phyloP scores from a whole-genome alignment of 2,888 invertebrate species.

The Lepidochitona cinerea region DNA sequence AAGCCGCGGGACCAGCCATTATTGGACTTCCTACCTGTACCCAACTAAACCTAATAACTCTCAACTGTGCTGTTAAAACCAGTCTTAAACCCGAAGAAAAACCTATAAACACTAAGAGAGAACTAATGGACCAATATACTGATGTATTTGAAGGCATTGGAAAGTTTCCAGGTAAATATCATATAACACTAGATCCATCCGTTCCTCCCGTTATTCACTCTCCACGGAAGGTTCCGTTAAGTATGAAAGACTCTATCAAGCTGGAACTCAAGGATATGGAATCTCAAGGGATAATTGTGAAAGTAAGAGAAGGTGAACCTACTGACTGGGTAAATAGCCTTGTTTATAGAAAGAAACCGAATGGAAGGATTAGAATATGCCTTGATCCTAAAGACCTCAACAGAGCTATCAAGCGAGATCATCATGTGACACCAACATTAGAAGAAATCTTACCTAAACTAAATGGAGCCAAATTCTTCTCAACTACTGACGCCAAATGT shows the following conservation, averaged over 20 bases:
- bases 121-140: constrained; percentile 1
- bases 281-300: neutral
- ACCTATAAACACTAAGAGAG: neutral
- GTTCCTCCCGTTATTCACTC: constrained; percentile 2
- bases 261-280: constrained; percentile 1
- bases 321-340: constrained; percentile 22
- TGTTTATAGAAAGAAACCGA: too few species aligned
- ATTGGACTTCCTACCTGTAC: neutral
- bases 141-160: constrained; percentile 11
- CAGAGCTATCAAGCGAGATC: constrained; percentile 14
- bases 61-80: neutral
- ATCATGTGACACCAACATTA: constrained; percentile 17
- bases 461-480: constrained; percentile 16
- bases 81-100: neutral
- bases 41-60: neutral
- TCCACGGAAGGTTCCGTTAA: neutral
- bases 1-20: neutral
- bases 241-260: constrained; percentile 1
- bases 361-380: constrained; percentile 19
- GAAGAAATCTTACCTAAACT: constrained; percentile 24
- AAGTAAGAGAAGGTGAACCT: constrained; percentile 11
- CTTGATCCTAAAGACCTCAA: constrained; percentile 13
- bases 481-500: constrained; percentile 24
- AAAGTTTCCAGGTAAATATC: constrained; percentile 4
- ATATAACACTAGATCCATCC: neutral